Evolutionary conservation across 2,888 invertebrate genomes (phyloP), one percentile per base, ranked within the genome.

Genomic region (Rhopalosiphum nymphaeae): DNA sequence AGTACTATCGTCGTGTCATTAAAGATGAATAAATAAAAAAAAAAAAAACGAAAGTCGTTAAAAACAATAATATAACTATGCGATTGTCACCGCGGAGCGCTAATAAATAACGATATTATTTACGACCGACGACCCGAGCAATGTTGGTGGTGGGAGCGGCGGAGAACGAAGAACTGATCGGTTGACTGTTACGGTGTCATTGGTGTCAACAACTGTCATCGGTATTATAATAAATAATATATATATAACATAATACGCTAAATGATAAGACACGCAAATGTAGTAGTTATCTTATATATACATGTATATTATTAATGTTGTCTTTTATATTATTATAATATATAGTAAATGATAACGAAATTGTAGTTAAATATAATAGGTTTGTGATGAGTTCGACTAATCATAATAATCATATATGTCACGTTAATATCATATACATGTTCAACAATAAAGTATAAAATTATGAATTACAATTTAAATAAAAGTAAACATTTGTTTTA

Each of bases 21-120:
- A 67, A 7, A 67, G 7, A 67, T 21, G 7, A 67, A 67, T 67
- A 67, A 61, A 46, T 46, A 9, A 61, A 4, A 67, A n/a, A 67
- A 67, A n/a, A 67, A 36, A 67, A 67, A 67, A n/a, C 16, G n/a
- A 36, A 36, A 67, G 67, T 67, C 67, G 67, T 67, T 67, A 67
- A 67, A 67, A 67, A 67, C 36, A 67, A 67, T 67, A 67, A n/a
- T 67, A n/a, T n/a, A 67, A 36, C 67, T 36, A 67, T n/a, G 36
- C 67, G n/a, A 67, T 67, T 67, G 67, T 36, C 1, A 0, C 7
- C 67, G 16, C 11, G n/a, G n/a, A 67, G 67, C 7, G 36, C 67
- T 67, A 67, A 67, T 67, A 67, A 67, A n/a, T 67, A 67, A 67
- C 67, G 16, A 67, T 67, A 67, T 67, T 67, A 67, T 61, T 61